phyloP scores from a whole-genome alignment of 2,113 vertebrate species.

The Heterotilapia buettikoferi region DNA sequence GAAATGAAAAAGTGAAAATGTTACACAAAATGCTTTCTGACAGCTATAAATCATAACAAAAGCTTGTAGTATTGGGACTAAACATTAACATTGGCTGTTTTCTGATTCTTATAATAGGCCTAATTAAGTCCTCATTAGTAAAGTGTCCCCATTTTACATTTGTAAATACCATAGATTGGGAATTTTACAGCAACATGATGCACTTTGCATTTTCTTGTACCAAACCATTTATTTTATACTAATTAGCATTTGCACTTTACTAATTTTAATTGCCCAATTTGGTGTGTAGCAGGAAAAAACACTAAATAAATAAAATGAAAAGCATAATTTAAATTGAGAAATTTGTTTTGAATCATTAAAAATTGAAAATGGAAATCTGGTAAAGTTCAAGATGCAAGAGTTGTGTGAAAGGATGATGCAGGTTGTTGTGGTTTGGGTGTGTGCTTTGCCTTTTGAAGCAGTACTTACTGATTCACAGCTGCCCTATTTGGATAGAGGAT shows the following conservation, averaged over 20 bases:
- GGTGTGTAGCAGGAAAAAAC: not conserved
- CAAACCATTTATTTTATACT: conserved; percentile 5
- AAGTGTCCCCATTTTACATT: conserved; percentile 5
- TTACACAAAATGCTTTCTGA: not conserved
- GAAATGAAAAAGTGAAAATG: not conserved
- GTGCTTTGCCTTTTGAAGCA: not conserved
- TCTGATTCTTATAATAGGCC: conserved; percentile 13
- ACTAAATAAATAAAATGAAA: not conserved
- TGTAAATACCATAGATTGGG: conserved; percentile 13
- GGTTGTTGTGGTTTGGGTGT: not conserved
- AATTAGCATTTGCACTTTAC: conserved; percentile 8
- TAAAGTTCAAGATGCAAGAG: not conserved
- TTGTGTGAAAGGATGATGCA: not conserved
- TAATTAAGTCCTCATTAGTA: conserved; percentile 28
- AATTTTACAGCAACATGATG: not conserved
- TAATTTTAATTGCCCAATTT: conserved; percentile 28
- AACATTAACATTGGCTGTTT: not conserved
- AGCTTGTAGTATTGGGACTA: not conserved
- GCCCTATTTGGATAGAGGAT: conserved; percentile 29
- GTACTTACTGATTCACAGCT: conserved; percentile 18
- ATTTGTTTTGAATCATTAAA: not conserved
- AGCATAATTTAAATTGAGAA: not conserved
- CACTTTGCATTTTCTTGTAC: not conserved
- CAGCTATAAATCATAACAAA: not conserved
- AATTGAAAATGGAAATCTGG: not conserved